These are phyloP conservation scores for Sus cebifrons DNA, from an alignment of 2,797 vertebrate species.

Conservation along the genomic window DNA sequence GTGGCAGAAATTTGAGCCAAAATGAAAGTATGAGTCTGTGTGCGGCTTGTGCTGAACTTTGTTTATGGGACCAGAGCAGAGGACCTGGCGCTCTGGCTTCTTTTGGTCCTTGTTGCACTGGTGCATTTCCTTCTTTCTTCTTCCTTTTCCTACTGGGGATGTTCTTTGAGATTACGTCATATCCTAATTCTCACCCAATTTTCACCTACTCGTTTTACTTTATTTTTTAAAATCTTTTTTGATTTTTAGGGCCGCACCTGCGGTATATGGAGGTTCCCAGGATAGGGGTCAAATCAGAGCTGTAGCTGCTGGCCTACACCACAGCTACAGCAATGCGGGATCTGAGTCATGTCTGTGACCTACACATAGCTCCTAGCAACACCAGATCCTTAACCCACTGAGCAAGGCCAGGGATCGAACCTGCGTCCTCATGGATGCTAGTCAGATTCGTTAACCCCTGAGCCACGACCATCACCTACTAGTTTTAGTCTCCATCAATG, in stretches of 20 bases:
- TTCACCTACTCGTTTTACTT: neutral
- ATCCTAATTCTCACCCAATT: neutral
- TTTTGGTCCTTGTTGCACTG: constrained; percentile 4
- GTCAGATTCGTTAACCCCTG: no score
- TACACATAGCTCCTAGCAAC: no score
- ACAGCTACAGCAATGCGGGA: no score
- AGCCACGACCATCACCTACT: neutral
- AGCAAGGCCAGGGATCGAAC: no score
- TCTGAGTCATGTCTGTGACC: no score
- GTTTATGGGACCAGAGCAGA: neutral
- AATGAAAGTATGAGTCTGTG: neutral
- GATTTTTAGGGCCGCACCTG: no score
- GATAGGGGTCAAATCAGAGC: no score
- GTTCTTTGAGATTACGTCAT: constrained; percentile 11
- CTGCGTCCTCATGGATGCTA: no score
- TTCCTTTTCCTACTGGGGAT: neutral
- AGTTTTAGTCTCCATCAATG: neutral
- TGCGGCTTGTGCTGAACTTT: neutral
- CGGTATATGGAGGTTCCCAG: no score
- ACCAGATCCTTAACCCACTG: no score
- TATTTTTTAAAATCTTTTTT: no score
- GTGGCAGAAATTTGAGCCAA: constrained; percentile 26
- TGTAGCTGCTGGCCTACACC: no score
- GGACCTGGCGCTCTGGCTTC: neutral
- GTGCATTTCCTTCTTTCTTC: neutral